Conservation (phyloP, 1,140 invertebrate species). For the Dendroctonus valens region DNA sequence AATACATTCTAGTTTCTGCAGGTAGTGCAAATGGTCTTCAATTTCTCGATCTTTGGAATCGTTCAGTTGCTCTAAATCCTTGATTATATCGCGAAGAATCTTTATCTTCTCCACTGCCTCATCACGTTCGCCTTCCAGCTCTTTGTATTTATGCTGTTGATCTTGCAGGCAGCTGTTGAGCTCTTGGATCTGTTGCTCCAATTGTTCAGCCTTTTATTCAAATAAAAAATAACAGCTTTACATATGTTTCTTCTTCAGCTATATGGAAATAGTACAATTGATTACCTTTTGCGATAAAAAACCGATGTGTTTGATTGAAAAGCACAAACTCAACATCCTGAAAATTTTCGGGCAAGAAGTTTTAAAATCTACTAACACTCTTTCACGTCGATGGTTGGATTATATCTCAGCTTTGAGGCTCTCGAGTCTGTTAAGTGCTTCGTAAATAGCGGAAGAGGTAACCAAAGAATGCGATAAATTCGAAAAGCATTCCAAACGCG, state of each 20-base stretch:
- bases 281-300: neutral
- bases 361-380: no score
- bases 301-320: neutral
- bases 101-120: constrained; percentile 69
- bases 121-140: constrained; percentile 65
- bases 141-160: constrained; percentile 57
- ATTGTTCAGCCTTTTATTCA: constrained; percentile 60
- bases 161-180: constrained; percentile 61
- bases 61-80: constrained; percentile 69
- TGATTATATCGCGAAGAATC: constrained; percentile 71
- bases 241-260: neutral
- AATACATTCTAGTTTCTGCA: constrained; percentile 48
- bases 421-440: no score
- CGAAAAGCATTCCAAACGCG: no score
- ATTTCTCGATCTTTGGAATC: constrained; percentile 56
- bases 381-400: no score
- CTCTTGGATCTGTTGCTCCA: constrained; percentile 68
- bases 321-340: constrained; percentile 2
- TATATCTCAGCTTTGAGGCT: no score
- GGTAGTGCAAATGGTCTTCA: constrained; percentile 48
- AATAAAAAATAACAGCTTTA: constrained; percentile 11
- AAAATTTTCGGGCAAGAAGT: neutral
- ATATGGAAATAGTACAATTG: neutral
- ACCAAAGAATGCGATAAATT: no score
- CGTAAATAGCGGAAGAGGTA: no score